Evolutionary conservation across 2,113 vertebrate species (phyloP).

Genomic region (Puffinus mauretanicus): DNA sequence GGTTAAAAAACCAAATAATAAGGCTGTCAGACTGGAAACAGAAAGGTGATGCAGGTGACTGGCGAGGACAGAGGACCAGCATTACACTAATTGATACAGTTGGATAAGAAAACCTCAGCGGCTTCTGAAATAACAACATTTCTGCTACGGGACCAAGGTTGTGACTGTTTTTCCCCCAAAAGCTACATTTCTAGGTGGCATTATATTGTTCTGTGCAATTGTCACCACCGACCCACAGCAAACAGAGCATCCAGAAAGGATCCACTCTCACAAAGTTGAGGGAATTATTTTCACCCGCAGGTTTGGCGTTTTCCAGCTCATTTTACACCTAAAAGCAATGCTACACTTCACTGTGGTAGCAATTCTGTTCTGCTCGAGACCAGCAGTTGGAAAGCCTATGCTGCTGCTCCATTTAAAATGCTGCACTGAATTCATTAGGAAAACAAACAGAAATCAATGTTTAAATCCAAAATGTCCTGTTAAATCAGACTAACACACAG

Average conservation of each 20-base stretch:
- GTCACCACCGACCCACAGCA: neutral
- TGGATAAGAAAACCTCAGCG: neutral
- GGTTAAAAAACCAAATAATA: neutral
- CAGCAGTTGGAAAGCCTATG: neutral
- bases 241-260: neutral
- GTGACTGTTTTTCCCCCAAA: neutral
- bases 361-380: neutral
- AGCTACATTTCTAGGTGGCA: neutral
- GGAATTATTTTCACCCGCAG: neutral
- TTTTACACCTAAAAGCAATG: neutral
- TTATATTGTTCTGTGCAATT: neutral
- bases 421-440: neutral
- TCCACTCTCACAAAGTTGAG: neutral
- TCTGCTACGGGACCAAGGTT: neutral
- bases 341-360: neutral
- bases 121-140: neutral
- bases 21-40: neutral
- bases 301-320: neutral
- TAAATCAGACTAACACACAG: neutral
- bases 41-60: neutral
- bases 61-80: neutral
- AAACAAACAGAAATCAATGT: constrained; percentile 44
- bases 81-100: neutral
- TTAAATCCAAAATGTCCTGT: neutral
- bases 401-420: neutral